Conservation (phyloP, 2,888 invertebrate genomes). For the Eupeodes latifasciatus region DNA sequence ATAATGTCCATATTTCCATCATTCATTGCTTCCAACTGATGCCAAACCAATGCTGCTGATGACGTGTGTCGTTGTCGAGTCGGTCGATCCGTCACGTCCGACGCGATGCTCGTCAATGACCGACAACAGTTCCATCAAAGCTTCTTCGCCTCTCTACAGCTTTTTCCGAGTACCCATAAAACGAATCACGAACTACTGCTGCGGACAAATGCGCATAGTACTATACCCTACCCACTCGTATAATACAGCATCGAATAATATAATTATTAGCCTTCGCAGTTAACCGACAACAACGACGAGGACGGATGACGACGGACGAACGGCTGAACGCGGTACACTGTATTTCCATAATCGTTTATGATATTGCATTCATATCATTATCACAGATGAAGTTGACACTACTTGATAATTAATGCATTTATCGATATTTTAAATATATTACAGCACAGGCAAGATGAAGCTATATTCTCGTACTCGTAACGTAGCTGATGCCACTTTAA, state of each 20-base stretch:
- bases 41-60: conserved; percentile 4
- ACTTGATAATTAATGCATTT: conserved; percentile 52
- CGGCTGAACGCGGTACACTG: too few relatives aligned
- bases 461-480: not conserved
- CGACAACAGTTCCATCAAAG: not conserved
- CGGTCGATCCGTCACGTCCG: too few relatives aligned
- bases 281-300: conserved; percentile 25
- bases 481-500: not conserved
- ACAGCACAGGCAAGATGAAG: not conserved
- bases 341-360: conserved; percentile 48
- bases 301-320: too few relatives aligned
- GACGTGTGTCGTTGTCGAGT: too few relatives aligned
- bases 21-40: not conserved
- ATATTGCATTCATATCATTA: conserved; percentile 53
- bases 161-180: not conserved
- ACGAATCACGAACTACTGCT: not conserved
- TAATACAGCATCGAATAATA: conserved; percentile 31
- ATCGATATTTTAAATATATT: not conserved
- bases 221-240: too few relatives aligned
- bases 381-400: conserved; percentile 57
- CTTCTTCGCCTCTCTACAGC: not conserved
- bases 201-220: conserved; percentile 31
- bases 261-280: conserved; percentile 58
- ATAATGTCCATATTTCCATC: not conserved
- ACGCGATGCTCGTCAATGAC: too few relatives aligned